Percentiles rank a stretch among this genome's conserved stretches.
Evolutionary conservation across 64 coral and sea anemone species (phyloP).

Genomic region (Astreopora myriophthalma): DNA sequence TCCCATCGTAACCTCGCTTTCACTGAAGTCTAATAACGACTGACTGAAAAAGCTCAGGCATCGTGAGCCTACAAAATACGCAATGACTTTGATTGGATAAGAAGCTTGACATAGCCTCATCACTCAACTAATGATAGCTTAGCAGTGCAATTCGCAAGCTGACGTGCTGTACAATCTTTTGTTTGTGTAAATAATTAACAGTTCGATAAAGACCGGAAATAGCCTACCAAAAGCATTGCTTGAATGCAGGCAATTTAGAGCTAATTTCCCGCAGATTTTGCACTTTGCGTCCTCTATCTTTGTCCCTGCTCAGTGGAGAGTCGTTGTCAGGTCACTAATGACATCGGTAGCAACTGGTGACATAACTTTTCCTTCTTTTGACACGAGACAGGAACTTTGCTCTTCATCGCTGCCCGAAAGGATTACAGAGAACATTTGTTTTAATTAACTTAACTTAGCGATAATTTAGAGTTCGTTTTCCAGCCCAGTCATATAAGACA

Average conservation of each 20-base stretch:
- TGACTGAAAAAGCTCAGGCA: neutral
- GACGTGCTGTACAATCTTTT: slow-evolving; percentile 44
- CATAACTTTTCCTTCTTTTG: neutral
- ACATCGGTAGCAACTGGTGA: neutral
- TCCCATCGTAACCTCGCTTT: slow-evolving; percentile 10
- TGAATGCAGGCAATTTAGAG: slow-evolving; percentile 54
- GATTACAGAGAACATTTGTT: neutral
- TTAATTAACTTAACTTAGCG: neutral
- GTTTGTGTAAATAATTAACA: slow-evolving; percentile 60
- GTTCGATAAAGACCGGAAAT: slow-evolving; percentile 51
- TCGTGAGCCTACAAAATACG: neutral
- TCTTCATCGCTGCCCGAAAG: neutral
- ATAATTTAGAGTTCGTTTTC: neutral
- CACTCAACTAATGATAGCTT: slow-evolving; percentile 30
- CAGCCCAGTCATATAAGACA: neutral
- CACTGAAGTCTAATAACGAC: slow-evolving; percentile 5
- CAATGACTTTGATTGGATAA: slow-evolving; percentile 21
- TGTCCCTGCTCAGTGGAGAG: neutral
- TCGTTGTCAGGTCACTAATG: slow-evolving; percentile 2
- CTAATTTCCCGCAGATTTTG: slow-evolving; percentile 3
- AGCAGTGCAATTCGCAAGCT: neutral
- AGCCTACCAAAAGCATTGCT: slow-evolving; percentile 20
- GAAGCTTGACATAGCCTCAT: slow-evolving; percentile 2
- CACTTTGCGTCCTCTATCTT: neutral
- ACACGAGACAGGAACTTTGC: neutral